Percentiles rank a stretch among this genome's conserved stretches.
These are phyloP conservation scores for Hydrochoerus hydrochaeris DNA, from an alignment of 2,113 vertebrate genomes.

Conservation along the genomic window DNA sequence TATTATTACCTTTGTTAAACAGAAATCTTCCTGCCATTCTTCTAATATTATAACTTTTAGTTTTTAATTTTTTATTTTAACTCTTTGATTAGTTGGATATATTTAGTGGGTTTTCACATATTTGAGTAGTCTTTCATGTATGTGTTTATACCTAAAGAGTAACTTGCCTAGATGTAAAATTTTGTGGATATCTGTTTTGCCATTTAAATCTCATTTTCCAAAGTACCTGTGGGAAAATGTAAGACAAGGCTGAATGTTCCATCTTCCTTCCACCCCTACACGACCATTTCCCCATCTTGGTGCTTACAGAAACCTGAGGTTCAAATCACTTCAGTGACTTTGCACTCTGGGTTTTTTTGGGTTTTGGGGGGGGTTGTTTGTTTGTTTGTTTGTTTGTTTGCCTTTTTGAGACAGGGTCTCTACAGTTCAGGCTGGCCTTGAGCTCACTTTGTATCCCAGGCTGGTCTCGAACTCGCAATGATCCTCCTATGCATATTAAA, in stretches of 20 bases:
- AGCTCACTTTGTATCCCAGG: no score
- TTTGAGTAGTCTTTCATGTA: constrained; percentile 1
- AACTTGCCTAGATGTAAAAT: neutral
- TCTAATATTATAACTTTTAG: neutral
- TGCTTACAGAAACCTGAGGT: neutral
- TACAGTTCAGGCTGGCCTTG: no score
- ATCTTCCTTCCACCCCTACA: neutral
- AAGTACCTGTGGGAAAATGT: neutral
- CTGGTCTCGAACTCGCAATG: no score
- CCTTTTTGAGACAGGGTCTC: no score
- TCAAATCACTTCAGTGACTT: neutral
- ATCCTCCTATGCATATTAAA: no score
- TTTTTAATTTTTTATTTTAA: neutral
- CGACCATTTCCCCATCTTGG: neutral
- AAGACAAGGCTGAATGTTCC: neutral
- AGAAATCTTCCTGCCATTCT: neutral
- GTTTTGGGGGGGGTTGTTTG: no score
- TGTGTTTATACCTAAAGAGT: neutral
- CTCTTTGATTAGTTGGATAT: neutral
- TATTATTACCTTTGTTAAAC: neutral
- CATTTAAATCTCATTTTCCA: no score
- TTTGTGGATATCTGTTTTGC: neutral
- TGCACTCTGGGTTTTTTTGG: no score
- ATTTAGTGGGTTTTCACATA: neutral
- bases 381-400: no score